These are phyloP conservation scores for Notodonta ziczac DNA, from an alignment of 2,888 invertebrate species.

Conservation along the genomic window DNA sequence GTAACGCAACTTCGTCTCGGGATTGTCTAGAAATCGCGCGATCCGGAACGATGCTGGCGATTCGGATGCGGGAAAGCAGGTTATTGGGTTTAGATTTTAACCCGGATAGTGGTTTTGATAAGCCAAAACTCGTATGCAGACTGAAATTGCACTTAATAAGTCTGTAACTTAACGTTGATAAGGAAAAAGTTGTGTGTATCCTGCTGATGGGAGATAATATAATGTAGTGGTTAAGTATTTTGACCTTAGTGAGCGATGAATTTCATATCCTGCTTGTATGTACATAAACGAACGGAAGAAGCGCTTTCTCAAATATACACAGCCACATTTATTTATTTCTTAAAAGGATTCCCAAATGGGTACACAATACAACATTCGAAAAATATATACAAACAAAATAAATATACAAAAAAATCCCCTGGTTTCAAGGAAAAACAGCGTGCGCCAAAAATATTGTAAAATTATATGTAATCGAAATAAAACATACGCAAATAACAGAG, in stretches of 20 bases:
- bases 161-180: not conserved
- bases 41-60: conserved; percentile 49
- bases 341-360: too few species aligned
- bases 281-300: not conserved
- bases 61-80: conserved; percentile 58
- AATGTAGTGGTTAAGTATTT: not conserved
- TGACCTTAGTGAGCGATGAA: not conserved
- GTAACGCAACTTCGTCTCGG: conserved; percentile 47
- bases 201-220: not conserved
- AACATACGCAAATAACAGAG: too few species aligned
- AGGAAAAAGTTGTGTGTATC: not conserved
- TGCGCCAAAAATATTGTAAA: too few species aligned
- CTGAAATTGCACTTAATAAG: not conserved
- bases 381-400: too few species aligned
- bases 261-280: not conserved
- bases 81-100: conserved; percentile 43
- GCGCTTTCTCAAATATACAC: not conserved
- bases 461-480: too few species aligned
- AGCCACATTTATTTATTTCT: too few species aligned
- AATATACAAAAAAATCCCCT: too few species aligned
- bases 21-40: conserved; percentile 44
- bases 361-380: too few species aligned
- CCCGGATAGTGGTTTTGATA: conserved; percentile 15
- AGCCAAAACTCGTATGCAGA: too few species aligned
- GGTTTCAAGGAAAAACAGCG: too few species aligned